phyloP scores from a whole-genome alignment of 2,888 invertebrate species.

The Blastobasis adustella region DNA sequence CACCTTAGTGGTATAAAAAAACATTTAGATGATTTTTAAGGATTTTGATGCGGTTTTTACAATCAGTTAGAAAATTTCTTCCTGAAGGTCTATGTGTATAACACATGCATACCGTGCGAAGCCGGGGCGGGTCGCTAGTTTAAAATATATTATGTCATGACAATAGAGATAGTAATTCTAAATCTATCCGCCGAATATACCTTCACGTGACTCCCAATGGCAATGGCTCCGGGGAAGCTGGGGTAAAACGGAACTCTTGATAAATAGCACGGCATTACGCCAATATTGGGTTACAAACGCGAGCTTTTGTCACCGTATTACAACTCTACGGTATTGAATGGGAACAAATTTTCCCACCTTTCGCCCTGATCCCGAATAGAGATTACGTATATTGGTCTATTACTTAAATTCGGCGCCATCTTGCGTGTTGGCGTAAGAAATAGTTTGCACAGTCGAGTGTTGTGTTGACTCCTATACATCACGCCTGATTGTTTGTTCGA shows the following conservation, averaged over 20 bases:
- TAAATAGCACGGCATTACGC: conserved; percentile 42
- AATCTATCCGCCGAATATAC: too few species aligned
- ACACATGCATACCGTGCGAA: too few species aligned
- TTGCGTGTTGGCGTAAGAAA: conserved; percentile 24
- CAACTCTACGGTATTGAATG: conserved; percentile 29
- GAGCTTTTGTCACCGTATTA: conserved; percentile 45
- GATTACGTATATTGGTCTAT: conserved; percentile 40
- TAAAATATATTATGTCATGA: too few species aligned
- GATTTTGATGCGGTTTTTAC: too few species aligned
- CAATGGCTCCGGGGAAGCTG: conserved; percentile 19
- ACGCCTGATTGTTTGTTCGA: background rate
- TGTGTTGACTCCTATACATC: conserved; percentile 6
- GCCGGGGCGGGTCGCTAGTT: too few species aligned
- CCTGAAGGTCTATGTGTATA: too few species aligned
- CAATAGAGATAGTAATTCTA: too few species aligned
- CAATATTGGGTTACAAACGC: conserved; percentile 50
- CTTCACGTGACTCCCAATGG: too few species aligned
- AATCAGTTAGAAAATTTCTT: too few species aligned
- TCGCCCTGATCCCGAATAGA: conserved; percentile 20
- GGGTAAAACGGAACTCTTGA: conserved; percentile 40
- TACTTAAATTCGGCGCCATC: conserved; percentile 34
- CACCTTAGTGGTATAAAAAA: too few species aligned
- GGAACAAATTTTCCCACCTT: conserved; percentile 37
- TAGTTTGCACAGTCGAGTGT: conserved; percentile 15
- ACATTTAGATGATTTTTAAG: too few species aligned